These are phyloP conservation scores for Progne subis DNA, from an alignment of 2,113 vertebrate genomes.

Conservation along the genomic window DNA sequence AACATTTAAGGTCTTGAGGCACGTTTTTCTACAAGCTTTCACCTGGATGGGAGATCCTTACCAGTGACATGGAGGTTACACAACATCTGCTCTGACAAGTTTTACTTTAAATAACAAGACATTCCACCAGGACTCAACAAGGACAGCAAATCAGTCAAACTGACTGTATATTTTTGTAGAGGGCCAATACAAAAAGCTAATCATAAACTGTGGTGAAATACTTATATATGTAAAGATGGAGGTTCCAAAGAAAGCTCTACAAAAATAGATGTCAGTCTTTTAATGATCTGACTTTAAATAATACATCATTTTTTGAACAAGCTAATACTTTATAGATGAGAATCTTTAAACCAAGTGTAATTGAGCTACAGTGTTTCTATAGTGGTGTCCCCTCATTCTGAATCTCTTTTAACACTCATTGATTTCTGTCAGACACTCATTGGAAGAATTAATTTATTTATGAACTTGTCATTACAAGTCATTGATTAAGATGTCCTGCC, in stretches of 20 bases:
- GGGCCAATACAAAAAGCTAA: background rate
- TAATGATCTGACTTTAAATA: slow-evolving; percentile 61
- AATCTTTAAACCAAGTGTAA: slow-evolving; percentile 67
- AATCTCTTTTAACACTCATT: slow-evolving; percentile 88
- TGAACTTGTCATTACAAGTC: slow-evolving; percentile 94
- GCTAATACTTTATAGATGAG: slow-evolving; percentile 72
- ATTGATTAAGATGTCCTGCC: slow-evolving; percentile 94
- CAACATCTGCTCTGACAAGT: background rate
- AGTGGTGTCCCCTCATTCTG: slow-evolving; percentile 58
- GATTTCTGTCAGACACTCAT: slow-evolving; percentile 85
- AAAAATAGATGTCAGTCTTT: slow-evolving; percentile 67
- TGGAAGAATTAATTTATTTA: slow-evolving; percentile 98
- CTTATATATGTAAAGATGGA: background rate
- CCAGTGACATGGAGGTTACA: background rate
- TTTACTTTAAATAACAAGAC: background rate
- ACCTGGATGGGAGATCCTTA: background rate
- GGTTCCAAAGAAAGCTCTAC: background rate
- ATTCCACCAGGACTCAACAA: background rate
- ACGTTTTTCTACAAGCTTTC: background rate
- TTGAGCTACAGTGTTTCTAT: slow-evolving; percentile 65
- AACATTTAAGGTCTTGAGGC: background rate
- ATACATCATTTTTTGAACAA: slow-evolving; percentile 70
- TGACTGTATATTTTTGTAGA: background rate
- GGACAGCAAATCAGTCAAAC: background rate
- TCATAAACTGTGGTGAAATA: background rate